A percentile compares a stretch with the other conserved stretches of the same genome.
These are phyloP conservation scores for Atrina japonica DNA, from an alignment of 2,888 invertebrate species.

Conservation along the genomic window DNA sequence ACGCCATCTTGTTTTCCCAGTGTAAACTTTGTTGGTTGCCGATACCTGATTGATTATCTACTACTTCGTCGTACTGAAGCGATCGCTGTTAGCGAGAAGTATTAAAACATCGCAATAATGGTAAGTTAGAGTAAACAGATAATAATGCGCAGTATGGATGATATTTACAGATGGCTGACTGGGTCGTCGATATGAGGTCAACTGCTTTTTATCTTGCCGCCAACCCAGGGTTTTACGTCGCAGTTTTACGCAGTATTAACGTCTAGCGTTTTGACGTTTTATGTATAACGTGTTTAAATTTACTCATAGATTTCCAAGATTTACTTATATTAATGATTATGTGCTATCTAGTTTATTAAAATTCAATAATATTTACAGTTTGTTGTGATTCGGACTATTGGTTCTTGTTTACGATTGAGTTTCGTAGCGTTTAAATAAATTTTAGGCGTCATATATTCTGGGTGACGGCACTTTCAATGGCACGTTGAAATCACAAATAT, in stretches of 20 bases:
- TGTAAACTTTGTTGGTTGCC: constrained; percentile 10
- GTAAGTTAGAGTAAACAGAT: constrained; percentile 30
- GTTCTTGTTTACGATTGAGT: no score
- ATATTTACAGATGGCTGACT: constrained; percentile 7
- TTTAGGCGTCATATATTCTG: no score
- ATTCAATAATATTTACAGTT: no score
- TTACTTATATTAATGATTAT: no score
- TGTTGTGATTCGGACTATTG: no score
- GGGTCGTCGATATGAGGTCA: constrained; percentile 23
- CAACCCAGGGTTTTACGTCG: constrained; percentile 3
- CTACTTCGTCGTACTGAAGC: not conserved
- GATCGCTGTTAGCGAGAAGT: no score
- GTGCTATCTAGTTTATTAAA: no score
- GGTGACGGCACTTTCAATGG: no score
- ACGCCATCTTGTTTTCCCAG: constrained; percentile 35
- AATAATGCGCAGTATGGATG: not conserved
- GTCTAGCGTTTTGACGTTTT: constrained; percentile 15
- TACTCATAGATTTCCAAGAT: no score
- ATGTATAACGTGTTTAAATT: no score
- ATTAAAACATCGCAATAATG: constrained; percentile 13
- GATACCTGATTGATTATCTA: constrained; percentile 21
- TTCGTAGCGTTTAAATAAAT: no score
- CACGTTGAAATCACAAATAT: no score
- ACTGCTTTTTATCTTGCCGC: constrained; percentile 18
- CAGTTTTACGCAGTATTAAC: constrained; percentile 11